These are phyloP conservation scores for Notothenia rossii DNA, from an alignment of 2,113 vertebrate genomes.

Conservation along the genomic window DNA sequence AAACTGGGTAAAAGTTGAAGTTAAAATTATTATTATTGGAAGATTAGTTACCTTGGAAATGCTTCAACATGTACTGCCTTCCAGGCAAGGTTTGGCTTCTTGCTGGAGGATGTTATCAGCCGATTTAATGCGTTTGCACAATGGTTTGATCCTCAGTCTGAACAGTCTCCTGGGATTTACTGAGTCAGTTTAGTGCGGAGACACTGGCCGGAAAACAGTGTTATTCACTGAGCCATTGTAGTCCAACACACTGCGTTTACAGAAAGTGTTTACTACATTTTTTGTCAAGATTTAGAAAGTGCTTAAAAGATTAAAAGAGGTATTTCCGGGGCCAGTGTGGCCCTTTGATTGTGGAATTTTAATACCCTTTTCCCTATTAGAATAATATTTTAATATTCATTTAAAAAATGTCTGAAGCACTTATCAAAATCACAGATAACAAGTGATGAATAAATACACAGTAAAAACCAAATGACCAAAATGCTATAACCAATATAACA, in stretches of 20 bases:
- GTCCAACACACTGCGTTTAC: neutral
- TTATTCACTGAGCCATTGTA: constrained; percentile 24
- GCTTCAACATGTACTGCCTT: neutral
- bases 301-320: constrained; percentile 39
- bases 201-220: neutral
- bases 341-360: constrained; percentile 9
- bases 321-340: neutral
- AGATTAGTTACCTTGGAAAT: neutral
- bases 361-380: neutral
- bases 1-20: neutral
- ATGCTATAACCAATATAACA: neutral
- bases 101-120: constrained; percentile 12
- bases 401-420: neutral
- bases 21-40: neutral
- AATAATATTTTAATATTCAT: neutral
- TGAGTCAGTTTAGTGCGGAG: neutral
- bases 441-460: neutral
- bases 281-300: constrained; percentile 18
- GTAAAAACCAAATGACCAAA: neutral
- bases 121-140: constrained; percentile 26
- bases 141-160: constrained; percentile 26
- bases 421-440: neutral
- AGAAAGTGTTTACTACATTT: constrained; percentile 18
- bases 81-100: no score
- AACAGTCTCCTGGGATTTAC: constrained; percentile 50